Evolutionary conservation across 2,797 vertebrate species (phyloP).

Genomic region (Bradypus variegatus): DNA sequence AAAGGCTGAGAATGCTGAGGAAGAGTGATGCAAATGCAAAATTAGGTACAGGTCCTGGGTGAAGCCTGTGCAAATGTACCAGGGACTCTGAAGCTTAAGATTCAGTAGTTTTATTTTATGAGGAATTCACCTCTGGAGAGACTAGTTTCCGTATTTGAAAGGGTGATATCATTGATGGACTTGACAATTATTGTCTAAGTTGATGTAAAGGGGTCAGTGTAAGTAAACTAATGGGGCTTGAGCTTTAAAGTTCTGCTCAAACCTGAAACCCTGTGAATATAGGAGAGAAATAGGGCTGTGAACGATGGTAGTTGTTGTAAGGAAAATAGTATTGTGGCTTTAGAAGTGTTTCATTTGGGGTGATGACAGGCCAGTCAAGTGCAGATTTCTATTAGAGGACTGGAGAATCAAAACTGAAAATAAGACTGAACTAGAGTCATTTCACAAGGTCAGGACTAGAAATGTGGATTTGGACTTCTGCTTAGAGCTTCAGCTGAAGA

Average conservation of each 20-base stretch:
- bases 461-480: not conserved
- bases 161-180: not conserved
- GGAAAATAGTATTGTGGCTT: not conserved
- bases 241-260: not conserved
- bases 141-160: not conserved
- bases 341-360: not conserved
- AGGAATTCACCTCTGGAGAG: not conserved
- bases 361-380: too few species aligned
- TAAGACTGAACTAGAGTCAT: not conserved
- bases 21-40: not conserved
- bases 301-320: not conserved
- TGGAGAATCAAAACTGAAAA: not conserved
- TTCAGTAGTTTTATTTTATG: not conserved
- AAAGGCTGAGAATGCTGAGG: not conserved
- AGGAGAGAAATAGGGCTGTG: not conserved
- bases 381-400: not conserved
- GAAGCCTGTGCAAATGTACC: not conserved
- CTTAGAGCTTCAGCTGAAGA: not conserved
- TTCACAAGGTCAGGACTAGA: not conserved
- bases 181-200: not conserved
- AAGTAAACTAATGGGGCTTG: not conserved
- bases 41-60: not conserved
- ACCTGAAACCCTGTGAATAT: not conserved
- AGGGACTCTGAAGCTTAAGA: not conserved
- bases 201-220: not conserved